Base-by-base conservation (phyloP, 2,888 invertebrate species). In the Galerucella nymphaeae region DNA sequence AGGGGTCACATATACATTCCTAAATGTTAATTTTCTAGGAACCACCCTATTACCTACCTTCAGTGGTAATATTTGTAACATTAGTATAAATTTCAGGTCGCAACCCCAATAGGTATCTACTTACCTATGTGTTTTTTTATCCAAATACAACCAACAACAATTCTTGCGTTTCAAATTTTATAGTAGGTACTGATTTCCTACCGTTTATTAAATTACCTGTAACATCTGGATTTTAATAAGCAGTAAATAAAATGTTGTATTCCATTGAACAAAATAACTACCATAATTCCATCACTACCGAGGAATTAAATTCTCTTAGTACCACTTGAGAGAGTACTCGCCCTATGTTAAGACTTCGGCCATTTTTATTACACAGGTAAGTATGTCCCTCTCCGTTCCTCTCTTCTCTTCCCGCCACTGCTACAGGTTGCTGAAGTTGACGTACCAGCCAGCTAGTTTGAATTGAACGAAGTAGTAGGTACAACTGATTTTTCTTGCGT, bases 381-480 rank as follows among this genome's bases (percentile, higher is more conserved):
- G 73, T 74, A 66, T 68, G 73, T 74, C 76, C 77, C 79, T 71
- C 78, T 75, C 66, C 74, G 71, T 71, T 63, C 75, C 58, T 70
- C 61, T 45, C 61, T 41, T 59, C 68, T 16, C 68, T 68, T 68
- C 55, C 69, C 69, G 69, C 69, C 69, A 53, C 62, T 62, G 42
- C 67, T 78, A 72, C 79, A 79, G 79, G 79, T 81, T 79, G 79
- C 72, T 77, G 75, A 71, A 79, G 75, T 78, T 72, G 76, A 77
- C 76, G 77, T 76, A 76, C 75, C 79, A 77, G 75, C 75, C 79
- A 77, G 75, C 79, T 78, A 81, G 80, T 79, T 77, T 76, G 79
- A 80, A 79, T 42, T 78, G 73, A 75, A 79, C 74, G 81, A 77
- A 75, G 73, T 66, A 75, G 9, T 50, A 61, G 61, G 69, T 69